Conservation (phyloP, 2,113 vertebrate genomes). For the Eulemur macaco region DNA sequence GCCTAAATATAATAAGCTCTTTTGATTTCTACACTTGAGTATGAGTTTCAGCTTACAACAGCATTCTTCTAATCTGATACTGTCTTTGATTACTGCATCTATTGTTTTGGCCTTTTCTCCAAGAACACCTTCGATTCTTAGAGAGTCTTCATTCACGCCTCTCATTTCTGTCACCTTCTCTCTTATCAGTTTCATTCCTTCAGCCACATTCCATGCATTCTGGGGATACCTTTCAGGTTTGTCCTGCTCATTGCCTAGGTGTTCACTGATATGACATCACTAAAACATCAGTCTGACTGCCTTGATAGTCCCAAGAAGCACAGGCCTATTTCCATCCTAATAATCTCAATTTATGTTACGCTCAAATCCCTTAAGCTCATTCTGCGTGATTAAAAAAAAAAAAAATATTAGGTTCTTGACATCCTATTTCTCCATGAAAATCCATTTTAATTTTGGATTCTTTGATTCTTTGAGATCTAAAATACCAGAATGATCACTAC, state of each 20-base stretch:
- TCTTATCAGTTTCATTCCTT: background rate
- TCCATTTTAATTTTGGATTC: background rate
- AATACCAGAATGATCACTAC: background rate
- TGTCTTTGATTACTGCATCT: background rate
- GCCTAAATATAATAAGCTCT: background rate
- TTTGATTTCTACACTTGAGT: background rate
- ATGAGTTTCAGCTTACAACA: background rate
- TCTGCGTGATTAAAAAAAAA: background rate
- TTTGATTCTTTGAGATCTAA: background rate
- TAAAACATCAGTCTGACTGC: background rate
- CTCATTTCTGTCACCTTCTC: background rate
- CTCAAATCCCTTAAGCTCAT: background rate
- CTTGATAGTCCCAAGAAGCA: background rate
- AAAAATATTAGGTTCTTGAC: background rate
- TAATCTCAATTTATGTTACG: constrained; percentile 18
- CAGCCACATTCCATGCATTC: background rate
- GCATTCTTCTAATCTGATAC: background rate
- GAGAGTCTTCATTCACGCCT: background rate
- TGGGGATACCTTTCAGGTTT: background rate
- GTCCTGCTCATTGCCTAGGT: background rate
- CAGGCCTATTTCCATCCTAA: background rate
- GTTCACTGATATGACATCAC: background rate
- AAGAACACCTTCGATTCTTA: background rate
- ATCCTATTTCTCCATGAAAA: background rate
- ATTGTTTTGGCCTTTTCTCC: background rate